phyloP scores from a whole-genome alignment of 2,113 vertebrate genomes.

The Nycticebus coucang region DNA sequence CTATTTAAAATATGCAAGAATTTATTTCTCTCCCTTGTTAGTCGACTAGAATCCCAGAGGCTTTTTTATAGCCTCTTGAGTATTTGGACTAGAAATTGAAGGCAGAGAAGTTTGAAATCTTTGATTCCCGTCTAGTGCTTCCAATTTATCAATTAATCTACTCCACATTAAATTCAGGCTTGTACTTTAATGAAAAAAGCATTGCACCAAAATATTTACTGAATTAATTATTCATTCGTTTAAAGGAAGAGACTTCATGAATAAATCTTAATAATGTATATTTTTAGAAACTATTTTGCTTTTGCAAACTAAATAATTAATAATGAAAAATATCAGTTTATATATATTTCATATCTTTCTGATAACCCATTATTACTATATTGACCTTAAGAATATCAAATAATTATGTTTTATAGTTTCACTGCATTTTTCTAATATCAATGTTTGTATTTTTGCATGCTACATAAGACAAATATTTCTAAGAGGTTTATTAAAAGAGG shows the following conservation, averaged over 20 bases:
- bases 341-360: slow-evolving; percentile 9
- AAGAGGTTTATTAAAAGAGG: too few species aligned
- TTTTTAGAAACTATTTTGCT: slow-evolving; percentile 42
- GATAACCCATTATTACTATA: not conserved
- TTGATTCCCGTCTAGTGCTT: not conserved
- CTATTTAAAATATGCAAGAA: not conserved
- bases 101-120: slow-evolving; percentile 4
- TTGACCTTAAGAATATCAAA: not conserved
- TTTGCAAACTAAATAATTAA: slow-evolving; percentile 20
- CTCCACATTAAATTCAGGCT: not conserved
- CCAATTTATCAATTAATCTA: slow-evolving; percentile 37
- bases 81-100: not conserved
- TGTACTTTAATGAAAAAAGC: not conserved
- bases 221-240: slow-evolving; percentile 46
- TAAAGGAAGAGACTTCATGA: slow-evolving; percentile 34
- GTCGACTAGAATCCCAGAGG: not conserved
- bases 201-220: slow-evolving; percentile 62
- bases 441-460: slow-evolving; percentile 11
- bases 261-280: slow-evolving; percentile 21
- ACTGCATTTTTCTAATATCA: not conserved
- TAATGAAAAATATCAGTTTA: not conserved
- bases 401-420: not conserved
- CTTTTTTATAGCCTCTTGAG: not conserved
- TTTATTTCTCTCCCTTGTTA: not conserved
- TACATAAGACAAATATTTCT: not conserved